Evolutionary conservation across 2,888 invertebrate species (phyloP).

Genomic region (Agrochola lychnidis): DNA sequence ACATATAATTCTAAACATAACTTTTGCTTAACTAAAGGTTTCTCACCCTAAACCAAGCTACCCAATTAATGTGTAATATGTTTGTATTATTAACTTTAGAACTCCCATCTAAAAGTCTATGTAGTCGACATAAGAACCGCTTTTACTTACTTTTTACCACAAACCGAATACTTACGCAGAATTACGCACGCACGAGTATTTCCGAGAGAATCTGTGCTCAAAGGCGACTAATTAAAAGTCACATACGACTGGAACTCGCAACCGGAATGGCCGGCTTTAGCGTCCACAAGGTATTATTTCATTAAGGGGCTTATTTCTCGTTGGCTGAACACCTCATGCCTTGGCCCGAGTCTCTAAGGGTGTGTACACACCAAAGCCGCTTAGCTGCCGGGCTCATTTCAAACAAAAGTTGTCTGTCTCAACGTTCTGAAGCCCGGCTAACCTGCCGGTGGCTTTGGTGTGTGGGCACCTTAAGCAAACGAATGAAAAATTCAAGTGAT

Average conservation of each 20-base stretch:
- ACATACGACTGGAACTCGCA: slow-evolving; percentile 20
- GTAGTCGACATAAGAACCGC: background rate
- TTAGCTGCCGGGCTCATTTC: no score
- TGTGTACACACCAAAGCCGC: no score
- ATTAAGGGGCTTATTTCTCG: slow-evolving; percentile 49
- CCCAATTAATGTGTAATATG: background rate
- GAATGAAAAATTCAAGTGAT: slow-evolving; percentile 55
- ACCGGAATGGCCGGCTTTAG: slow-evolving; percentile 9
- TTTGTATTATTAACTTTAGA: no score
- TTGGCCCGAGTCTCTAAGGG: background rate
- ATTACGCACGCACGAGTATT: slow-evolving; percentile 1
- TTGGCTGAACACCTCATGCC: slow-evolving; percentile 30
- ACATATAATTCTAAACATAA: background rate
- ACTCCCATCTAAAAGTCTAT: background rate
- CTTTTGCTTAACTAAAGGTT: background rate
- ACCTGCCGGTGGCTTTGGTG: no score
- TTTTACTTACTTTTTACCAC: slow-evolving; percentile 13
- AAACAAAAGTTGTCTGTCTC: no score
- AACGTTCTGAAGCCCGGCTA: no score
- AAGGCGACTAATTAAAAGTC: slow-evolving; percentile 52
- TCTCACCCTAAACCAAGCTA: background rate
- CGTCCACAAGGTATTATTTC: slow-evolving; percentile 40
- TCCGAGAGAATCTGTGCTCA: slow-evolving; percentile 17
- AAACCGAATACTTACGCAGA: slow-evolving; percentile 11
- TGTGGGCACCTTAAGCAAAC: background rate